Evolutionary conservation across 2,888 invertebrate genomes (phyloP), one percentile per base, ranked within the genome.

Genomic region (Flexamia atlantica): DNA sequence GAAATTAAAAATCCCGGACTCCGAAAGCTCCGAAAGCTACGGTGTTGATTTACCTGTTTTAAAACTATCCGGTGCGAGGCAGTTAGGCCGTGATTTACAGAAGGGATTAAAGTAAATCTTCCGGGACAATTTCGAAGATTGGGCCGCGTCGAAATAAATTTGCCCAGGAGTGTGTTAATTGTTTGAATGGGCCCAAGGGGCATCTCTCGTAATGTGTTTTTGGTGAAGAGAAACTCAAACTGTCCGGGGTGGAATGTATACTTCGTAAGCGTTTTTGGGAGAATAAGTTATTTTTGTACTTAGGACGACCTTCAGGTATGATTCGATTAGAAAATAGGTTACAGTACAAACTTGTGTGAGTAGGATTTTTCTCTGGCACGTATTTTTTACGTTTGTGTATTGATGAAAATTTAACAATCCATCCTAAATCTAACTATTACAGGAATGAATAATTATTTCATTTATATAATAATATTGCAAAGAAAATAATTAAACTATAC

Each of bases 41-140:
- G 20, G 79, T 57, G 79, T 79, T 79, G 79, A 79, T 79, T 79
- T 79, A 79, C 79, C 57, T 79, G 74, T 79, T 79, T 79, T 53
- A 79, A 79, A 79, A 79, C 79, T 79, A 79, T 79, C 25, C 36
- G 53, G 53, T 79, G 57, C 79, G 79, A 32, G 79, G 76, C 57
- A 53, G 57, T 79, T 79, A 46, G 53, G 57, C 30, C 20, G 30
- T 79, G 79, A 79, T 79, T 79, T 79, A 79, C 57, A 14, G 79
- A 57, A 20, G 20, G 36, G 79, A 57, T 79, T 57, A 57, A 32
- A 57, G 79, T 79, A 79, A 79, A 79, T 79, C 79, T 79, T 79
- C 46, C 36, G 17, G 20, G 76, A 28, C 76, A 17, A 79, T 30
- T 79, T 57, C 5, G 79, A 36, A n/a, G 46, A 57, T 57, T 32